Conservation (phyloP, 2,888 invertebrate genomes). For the Prionchulus punctatus region DNA sequence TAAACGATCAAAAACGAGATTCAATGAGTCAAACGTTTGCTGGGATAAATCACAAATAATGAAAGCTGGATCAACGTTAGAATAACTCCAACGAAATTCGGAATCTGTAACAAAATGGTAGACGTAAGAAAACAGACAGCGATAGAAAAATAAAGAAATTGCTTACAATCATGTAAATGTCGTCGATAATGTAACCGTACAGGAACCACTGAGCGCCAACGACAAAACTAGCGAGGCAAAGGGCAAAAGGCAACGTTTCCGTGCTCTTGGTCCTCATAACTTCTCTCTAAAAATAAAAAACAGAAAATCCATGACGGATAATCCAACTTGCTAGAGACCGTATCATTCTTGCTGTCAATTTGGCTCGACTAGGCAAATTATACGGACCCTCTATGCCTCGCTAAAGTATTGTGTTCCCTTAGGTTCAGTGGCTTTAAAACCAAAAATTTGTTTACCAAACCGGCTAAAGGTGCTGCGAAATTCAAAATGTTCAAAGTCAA, state of each 20-base stretch:
- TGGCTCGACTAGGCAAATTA: no score
- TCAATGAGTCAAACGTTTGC: no score
- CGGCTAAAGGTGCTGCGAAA: conserved; percentile 63
- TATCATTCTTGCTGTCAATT: conserved; percentile 5
- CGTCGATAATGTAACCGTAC: conserved; percentile 59
- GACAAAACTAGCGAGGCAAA: conserved; percentile 62
- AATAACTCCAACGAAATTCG: conserved; percentile 60
- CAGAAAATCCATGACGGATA: no score
- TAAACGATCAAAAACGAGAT: no score
- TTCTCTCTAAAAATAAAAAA: conserved; percentile 44
- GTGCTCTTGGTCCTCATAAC: conserved; percentile 66
- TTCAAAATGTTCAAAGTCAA: conserved; percentile 59
- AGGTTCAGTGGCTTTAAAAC: background rate
- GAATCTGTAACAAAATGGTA: no score
- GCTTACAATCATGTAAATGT: conserved; percentile 52
- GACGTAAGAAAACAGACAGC: no score
- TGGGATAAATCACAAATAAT: conserved; percentile 59
- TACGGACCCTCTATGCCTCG: no score
- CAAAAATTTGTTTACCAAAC: conserved; percentile 47
- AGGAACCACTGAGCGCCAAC: conserved; percentile 61
- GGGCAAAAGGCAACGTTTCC: conserved; percentile 66
- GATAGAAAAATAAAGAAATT: conserved; percentile 7
- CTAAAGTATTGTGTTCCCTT: no score
- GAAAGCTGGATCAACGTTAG: conserved; percentile 55
- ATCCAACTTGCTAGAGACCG: no score